Evolutionary conservation across 2,888 invertebrate genomes (phyloP).

Genomic region (Parapristionchus giblindavisi): DNA sequence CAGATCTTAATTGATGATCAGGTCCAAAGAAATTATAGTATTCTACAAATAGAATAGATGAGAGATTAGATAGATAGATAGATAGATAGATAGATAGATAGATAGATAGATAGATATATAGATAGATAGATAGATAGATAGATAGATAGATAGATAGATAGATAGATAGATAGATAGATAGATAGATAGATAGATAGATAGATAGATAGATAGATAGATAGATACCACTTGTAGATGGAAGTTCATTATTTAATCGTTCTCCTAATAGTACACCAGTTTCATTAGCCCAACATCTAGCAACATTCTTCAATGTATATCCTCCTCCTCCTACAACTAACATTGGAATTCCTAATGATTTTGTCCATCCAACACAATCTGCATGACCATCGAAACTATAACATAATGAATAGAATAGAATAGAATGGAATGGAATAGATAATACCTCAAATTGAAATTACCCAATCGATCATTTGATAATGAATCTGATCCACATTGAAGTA

Average conservation of each 20-base stretch:
- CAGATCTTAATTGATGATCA: conserved; percentile 93
- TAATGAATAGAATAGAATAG: not conserved
- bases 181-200: no score
- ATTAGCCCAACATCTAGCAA: conserved; percentile 97
- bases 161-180: no score
- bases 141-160: no score
- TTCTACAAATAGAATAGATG: conserved; percentile 74
- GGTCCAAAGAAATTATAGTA: conserved; percentile 97
- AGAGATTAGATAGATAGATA: not conserved
- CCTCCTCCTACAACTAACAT: conserved; percentile 86
- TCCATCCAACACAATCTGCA: conserved; percentile 91
- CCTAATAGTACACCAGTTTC: conserved; percentile 94
- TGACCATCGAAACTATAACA: conserved; percentile 64
- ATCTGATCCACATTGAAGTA: conserved; percentile 94
- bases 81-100: no score
- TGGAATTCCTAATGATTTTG: conserved; percentile 89
- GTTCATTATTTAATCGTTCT: conserved; percentile 89
- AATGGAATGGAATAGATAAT: not conserved
- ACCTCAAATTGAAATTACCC: conserved; percentile 88
- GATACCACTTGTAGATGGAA: conserved; percentile 76
- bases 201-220: not conserved
- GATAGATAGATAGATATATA: no score
- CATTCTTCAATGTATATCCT: conserved; percentile 91
- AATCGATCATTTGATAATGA: conserved; percentile 92
- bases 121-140: no score